Evolutionary conservation across 35 echinoderm and acorn worm species (phyloP).

Genomic region (Chiridota heheva): DNA sequence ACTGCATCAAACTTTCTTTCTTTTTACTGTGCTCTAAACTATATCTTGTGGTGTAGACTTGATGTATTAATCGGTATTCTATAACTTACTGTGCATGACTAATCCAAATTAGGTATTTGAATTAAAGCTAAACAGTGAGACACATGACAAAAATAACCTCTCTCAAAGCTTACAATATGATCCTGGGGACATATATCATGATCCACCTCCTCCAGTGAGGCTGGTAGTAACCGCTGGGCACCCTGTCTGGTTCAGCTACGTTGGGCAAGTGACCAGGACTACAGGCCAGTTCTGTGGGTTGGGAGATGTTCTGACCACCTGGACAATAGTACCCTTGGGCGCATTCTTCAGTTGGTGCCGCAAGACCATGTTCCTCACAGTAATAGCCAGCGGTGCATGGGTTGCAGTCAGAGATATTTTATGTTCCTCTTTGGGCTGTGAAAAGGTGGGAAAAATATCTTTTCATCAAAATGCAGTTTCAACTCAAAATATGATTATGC

Average conservation of each 20-base stretch:
- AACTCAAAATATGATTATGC: too few relatives aligned
- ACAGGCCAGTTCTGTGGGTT: conserved; percentile 82
- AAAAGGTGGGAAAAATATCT: conserved; percentile 1
- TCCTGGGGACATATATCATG: conserved; percentile 80
- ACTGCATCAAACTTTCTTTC: too few relatives aligned
- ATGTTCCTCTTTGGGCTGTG: conserved; percentile 48
- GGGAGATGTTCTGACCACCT: conserved; percentile 80
- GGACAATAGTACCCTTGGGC: conserved; percentile 83
- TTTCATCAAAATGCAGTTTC: too few relatives aligned
- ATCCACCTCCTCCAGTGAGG: conserved; percentile 84
- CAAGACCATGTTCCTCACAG: conserved; percentile 82
- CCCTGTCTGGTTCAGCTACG: conserved; percentile 80
- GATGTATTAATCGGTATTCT: too few relatives aligned
- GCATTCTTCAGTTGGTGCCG: conserved; percentile 56
- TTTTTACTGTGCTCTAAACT: too few relatives aligned
- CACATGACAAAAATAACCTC: not conserved
- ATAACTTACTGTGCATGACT: too few relatives aligned
- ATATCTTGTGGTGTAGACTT: too few relatives aligned
- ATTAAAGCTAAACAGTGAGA: too few relatives aligned
- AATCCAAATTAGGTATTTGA: too few relatives aligned
- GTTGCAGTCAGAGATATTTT: conserved; percentile 83
- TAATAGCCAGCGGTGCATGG: conserved; percentile 81
- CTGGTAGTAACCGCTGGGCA: conserved; percentile 86
- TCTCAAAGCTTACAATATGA: conserved; percentile 82
- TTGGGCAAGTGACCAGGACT: conserved; percentile 84